phyloP scores from a whole-genome alignment of 2,888 invertebrate species.

The Pandemis heparana region DNA sequence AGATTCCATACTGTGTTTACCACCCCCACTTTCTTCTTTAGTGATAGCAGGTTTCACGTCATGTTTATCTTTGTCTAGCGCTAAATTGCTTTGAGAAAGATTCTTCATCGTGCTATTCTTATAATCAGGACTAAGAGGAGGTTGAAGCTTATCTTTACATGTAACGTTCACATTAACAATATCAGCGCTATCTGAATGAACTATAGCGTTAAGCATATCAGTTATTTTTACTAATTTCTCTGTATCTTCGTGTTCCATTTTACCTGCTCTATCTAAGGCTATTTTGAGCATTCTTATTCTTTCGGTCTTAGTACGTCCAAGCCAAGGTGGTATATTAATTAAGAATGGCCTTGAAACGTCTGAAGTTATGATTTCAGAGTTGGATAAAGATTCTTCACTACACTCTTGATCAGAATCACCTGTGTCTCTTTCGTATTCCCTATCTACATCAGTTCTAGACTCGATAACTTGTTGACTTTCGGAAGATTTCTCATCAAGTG shows the following conservation, averaged over 20 bases:
- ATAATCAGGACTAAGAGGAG: constrained; percentile 57
- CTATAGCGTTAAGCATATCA: constrained; percentile 62
- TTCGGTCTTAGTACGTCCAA: constrained; percentile 52
- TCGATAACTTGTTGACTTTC: not conserved
- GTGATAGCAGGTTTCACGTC: constrained; percentile 52
- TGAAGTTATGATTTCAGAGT: not conserved
- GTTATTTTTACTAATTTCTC: constrained; percentile 57
- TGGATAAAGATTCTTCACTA: not conserved
- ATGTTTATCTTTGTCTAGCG: constrained; percentile 41
- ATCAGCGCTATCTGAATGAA: constrained; percentile 66
- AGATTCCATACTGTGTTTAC: constrained; percentile 47
- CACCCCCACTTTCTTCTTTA: constrained; percentile 52
- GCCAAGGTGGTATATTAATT: not conserved
- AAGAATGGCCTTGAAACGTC: constrained; percentile 43
- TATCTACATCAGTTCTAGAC: constrained; percentile 16
- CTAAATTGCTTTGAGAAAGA: constrained; percentile 55
- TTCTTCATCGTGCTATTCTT: constrained; percentile 63
- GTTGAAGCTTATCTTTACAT: constrained; percentile 55
- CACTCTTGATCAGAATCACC: constrained; percentile 3
- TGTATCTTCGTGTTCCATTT: constrained; percentile 55
- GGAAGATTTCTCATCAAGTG: constrained; percentile 5
- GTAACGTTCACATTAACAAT: constrained; percentile 52
- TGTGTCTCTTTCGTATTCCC: constrained; percentile 3
- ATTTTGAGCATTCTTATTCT: constrained; percentile 65
- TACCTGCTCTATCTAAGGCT: constrained; percentile 60